phyloP scores from a whole-genome alignment of 2,113 vertebrate genomes.

The Haplotaxodon microlepis region DNA sequence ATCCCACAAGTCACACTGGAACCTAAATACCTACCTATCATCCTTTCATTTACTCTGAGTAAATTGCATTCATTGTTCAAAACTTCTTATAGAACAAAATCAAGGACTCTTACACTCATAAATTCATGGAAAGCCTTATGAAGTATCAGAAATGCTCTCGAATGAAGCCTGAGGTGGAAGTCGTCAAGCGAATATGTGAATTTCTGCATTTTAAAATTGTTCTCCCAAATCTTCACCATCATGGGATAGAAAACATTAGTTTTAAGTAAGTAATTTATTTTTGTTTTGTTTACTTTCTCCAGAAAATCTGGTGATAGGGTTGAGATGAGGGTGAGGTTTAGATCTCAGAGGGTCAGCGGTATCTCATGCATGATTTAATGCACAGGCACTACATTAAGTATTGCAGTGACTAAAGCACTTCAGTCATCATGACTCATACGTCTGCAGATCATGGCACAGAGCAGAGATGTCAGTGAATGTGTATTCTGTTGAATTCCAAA shows the following conservation, averaged over 20 bases:
- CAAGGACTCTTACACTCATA: neutral
- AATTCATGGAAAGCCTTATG: neutral
- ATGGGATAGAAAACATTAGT: neutral
- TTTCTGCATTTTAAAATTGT: neutral
- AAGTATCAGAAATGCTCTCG: neutral
- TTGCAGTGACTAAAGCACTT: neutral
- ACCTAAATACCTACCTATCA: neutral
- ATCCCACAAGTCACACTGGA: neutral
- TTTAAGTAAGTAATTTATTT: neutral
- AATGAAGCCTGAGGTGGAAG: neutral
- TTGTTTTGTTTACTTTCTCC: neutral
- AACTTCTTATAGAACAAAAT: neutral
- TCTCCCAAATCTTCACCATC: neutral
- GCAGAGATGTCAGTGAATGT: neutral
- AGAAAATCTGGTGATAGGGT: neutral
- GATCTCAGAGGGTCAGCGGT: neutral
- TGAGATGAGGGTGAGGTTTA: neutral
- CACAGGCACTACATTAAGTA: neutral
- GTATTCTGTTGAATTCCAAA: neutral
- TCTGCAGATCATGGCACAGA: neutral
- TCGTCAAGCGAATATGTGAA: neutral
- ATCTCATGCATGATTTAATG: neutral
- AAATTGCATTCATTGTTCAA: neutral
- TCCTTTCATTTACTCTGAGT: neutral
- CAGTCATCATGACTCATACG: neutral